These are phyloP conservation scores for Hestina assimilis DNA, from an alignment of 1,140 invertebrate species.

Conservation along the genomic window DNA sequence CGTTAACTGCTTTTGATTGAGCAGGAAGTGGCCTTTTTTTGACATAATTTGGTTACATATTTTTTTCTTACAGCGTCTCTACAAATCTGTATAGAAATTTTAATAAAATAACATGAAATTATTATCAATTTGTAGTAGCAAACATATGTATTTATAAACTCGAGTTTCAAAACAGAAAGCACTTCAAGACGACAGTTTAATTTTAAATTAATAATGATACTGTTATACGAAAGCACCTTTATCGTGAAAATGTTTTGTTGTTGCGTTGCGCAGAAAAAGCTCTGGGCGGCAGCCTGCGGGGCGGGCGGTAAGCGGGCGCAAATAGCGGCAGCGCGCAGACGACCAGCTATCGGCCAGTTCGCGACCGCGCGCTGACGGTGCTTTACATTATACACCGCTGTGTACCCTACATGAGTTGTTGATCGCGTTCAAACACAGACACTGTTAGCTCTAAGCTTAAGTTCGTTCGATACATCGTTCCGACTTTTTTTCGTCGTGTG, in stretches of 20 bases:
- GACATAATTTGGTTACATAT: too few relatives aligned
- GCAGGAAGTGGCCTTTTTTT: too few relatives aligned
- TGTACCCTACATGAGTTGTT: slow-evolving; percentile 9
- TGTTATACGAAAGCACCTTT: slow-evolving; percentile 2
- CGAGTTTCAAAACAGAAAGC: too few relatives aligned
- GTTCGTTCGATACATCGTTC: slow-evolving; percentile 21
- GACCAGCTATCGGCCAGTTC: slow-evolving; percentile 44
- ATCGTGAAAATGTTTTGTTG: slow-evolving; percentile 36
- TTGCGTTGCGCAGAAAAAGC: slow-evolving; percentile 71
- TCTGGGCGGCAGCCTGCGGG: slow-evolving; percentile 58
- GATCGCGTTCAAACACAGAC: slow-evolving; percentile 36
- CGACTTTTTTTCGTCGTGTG: slow-evolving; percentile 4
- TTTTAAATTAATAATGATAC: too few relatives aligned
- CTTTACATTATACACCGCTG: slow-evolving; percentile 3
- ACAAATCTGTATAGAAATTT: too few relatives aligned
- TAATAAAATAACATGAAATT: too few relatives aligned
- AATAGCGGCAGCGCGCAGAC: slow-evolving; percentile 65
- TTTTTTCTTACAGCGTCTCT: too few relatives aligned
- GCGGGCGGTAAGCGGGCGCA: slow-evolving; percentile 56
- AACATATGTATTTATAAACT: too few relatives aligned
- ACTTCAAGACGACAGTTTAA: too few relatives aligned
- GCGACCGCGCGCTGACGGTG: slow-evolving; percentile 34
- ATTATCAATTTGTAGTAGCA: too few relatives aligned
- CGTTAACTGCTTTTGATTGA: too few relatives aligned
- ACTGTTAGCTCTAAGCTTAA: slow-evolving; percentile 11